Conservation (phyloP, 2,113 vertebrate species). For the Paradisaea rubra region DNA sequence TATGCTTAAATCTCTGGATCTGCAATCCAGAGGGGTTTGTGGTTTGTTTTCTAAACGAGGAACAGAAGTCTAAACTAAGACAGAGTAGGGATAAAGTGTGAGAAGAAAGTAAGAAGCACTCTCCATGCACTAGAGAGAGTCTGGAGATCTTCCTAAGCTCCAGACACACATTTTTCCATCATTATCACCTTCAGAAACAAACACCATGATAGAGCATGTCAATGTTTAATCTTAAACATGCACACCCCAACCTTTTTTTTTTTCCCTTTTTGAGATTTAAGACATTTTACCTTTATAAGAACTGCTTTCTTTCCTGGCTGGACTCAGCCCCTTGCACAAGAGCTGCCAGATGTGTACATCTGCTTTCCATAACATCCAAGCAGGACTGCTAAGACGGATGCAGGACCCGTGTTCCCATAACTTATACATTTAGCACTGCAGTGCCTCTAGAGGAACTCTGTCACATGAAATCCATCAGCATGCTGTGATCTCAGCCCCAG, state of each 20-base stretch:
- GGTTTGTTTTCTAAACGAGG: background rate
- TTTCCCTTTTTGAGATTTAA: background rate
- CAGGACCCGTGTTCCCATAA: background rate
- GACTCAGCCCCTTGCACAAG: background rate
- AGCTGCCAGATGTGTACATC: background rate
- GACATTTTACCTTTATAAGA: background rate
- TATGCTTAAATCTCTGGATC: background rate
- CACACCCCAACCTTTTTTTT: background rate
- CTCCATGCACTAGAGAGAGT: background rate
- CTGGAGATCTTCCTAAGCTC: background rate
- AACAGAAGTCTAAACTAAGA: background rate
- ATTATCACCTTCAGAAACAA: background rate
- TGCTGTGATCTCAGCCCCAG: background rate
- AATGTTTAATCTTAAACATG: background rate
- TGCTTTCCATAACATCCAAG: conserved; percentile 4
- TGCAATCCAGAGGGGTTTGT: background rate
- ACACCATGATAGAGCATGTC: background rate
- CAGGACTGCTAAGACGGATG: background rate
- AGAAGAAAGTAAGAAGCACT: background rate
- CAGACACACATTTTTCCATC: background rate
- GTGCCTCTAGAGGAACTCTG: background rate
- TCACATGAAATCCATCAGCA: background rate
- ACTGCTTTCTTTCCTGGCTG: background rate
- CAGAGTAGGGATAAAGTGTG: background rate
- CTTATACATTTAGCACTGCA: background rate